Conservation (phyloP, 2,888 invertebrate species). For the Drosophila fulvimacula region DNA sequence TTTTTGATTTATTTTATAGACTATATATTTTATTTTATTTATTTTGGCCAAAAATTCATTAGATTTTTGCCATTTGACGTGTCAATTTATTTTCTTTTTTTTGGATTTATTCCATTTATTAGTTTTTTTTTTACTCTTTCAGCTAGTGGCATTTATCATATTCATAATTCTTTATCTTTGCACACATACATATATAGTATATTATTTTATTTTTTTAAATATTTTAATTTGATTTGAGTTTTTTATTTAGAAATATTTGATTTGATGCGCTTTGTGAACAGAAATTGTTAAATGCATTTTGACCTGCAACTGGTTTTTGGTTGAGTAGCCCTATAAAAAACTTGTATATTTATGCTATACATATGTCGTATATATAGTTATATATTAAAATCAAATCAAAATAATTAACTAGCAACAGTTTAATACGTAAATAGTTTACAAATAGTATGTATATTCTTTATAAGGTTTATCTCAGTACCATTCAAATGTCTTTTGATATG, state of each 20-base stretch:
- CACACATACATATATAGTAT: slow-evolving; percentile 39
- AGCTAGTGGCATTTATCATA: slow-evolving; percentile 11
- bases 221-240: slow-evolving; percentile 66
- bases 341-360: slow-evolving; percentile 23
- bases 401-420: slow-evolving; percentile 65
- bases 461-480: slow-evolving; percentile 73
- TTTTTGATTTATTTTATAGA: slow-evolving; percentile 27
- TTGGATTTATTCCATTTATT: background rate
- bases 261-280: slow-evolving; percentile 41
- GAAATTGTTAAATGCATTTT: slow-evolving; percentile 66
- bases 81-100: slow-evolving; percentile 16
- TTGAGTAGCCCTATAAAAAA: slow-evolving; percentile 8
- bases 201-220: slow-evolving; percentile 21
- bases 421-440: slow-evolving; percentile 72
- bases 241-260: slow-evolving; percentile 57
- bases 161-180: slow-evolving; percentile 50
- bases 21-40: slow-evolving; percentile 11
- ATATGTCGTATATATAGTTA: slow-evolving; percentile 16
- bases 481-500: slow-evolving; percentile 79
- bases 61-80: slow-evolving; percentile 7
- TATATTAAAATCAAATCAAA: slow-evolving; percentile 21
- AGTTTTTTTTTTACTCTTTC: slow-evolving; percentile 15
- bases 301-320: slow-evolving; percentile 59
- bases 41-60: slow-evolving; percentile 9
- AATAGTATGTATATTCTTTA: slow-evolving; percentile 54